phyloP scores from a whole-genome alignment of 2,113 vertebrate species.

The Ophiodon elongatus region DNA sequence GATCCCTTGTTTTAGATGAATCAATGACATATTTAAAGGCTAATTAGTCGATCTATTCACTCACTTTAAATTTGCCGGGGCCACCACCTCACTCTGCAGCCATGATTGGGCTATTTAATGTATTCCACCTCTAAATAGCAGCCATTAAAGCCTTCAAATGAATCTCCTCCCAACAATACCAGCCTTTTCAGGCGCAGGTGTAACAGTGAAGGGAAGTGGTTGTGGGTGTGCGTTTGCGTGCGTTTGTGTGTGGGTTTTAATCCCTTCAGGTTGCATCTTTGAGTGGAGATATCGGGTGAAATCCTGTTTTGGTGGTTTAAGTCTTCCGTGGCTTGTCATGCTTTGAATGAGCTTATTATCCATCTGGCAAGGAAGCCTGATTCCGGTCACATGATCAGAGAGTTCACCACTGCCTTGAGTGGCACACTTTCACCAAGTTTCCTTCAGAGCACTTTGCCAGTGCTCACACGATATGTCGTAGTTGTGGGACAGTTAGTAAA shows the following conservation, averaged over 20 bases:
- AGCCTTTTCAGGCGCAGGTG: slow-evolving; percentile 64
- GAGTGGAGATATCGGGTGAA: slow-evolving; percentile 3
- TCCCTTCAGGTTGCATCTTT: slow-evolving; percentile 13
- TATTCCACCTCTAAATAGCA: slow-evolving; percentile 69
- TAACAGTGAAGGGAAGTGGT: slow-evolving; percentile 38
- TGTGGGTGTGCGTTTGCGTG: slow-evolving; percentile 1
- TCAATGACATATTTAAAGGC: slow-evolving; percentile 82
- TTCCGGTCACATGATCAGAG: slow-evolving; percentile 40
- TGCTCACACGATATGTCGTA: not conserved
- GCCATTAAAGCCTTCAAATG: slow-evolving; percentile 73
- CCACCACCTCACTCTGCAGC: slow-evolving; percentile 70
- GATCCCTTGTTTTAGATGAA: slow-evolving; percentile 76
- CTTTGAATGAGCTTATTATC: slow-evolving; percentile 42
- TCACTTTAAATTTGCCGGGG: slow-evolving; percentile 57
- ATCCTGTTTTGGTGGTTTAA: slow-evolving; percentile 41
- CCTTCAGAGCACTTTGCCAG: not conserved
- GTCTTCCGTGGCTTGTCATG: slow-evolving; percentile 29
- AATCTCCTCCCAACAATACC: slow-evolving; percentile 68
- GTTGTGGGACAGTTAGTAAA: slow-evolving; percentile 33
- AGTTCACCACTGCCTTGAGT: not conserved
- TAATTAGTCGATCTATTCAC: slow-evolving; percentile 80
- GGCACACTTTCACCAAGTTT: slow-evolving; percentile 6
- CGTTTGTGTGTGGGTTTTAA: slow-evolving; percentile 11
- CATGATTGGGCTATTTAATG: slow-evolving; percentile 75
- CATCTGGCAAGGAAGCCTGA: slow-evolving; percentile 36